Percentiles rank a stretch among this genome's conserved stretches.
These are phyloP conservation scores for Melanotus villosus DNA, from an alignment of 2,888 invertebrate species.

Conservation along the genomic window DNA sequence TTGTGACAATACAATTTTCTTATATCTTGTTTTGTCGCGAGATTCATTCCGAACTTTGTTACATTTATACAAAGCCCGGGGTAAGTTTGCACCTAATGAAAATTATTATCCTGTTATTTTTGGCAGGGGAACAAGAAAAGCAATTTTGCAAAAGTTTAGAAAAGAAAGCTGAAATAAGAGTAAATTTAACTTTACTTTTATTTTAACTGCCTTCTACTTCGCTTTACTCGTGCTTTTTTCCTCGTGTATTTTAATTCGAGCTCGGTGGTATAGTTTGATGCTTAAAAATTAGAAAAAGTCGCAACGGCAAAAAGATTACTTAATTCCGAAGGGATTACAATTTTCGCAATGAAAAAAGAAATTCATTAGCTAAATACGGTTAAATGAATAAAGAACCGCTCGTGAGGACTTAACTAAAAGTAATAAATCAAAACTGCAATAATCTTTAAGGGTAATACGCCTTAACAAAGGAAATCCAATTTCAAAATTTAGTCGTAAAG, in stretches of 20 bases:
- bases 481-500: constrained; percentile 26
- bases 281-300: too few species aligned
- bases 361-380: too few species aligned
- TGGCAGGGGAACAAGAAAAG: constrained; percentile 50
- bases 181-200: constrained; percentile 39
- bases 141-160: constrained; percentile 51
- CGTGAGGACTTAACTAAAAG: not conserved
- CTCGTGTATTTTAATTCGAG: too few species aligned
- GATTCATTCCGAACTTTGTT: constrained; percentile 58
- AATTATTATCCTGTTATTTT: constrained; percentile 57
- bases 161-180: constrained; percentile 37
- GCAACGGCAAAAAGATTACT: too few species aligned
- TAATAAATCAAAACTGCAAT: constrained; percentile 18
- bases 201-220: constrained; percentile 31
- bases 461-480: constrained; percentile 29
- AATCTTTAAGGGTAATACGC: constrained; percentile 8
- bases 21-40: constrained; percentile 58
- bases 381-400: too few species aligned
- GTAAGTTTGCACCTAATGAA: constrained; percentile 56
- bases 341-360: too few species aligned
- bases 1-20: constrained; percentile 60
- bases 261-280: too few species aligned
- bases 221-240: too few species aligned
- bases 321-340: too few species aligned
- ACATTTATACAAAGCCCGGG: constrained; percentile 55